These are phyloP conservation scores for Patagioenas fasciata DNA, from an alignment of 2,113 vertebrate genomes.

Conservation along the genomic window DNA sequence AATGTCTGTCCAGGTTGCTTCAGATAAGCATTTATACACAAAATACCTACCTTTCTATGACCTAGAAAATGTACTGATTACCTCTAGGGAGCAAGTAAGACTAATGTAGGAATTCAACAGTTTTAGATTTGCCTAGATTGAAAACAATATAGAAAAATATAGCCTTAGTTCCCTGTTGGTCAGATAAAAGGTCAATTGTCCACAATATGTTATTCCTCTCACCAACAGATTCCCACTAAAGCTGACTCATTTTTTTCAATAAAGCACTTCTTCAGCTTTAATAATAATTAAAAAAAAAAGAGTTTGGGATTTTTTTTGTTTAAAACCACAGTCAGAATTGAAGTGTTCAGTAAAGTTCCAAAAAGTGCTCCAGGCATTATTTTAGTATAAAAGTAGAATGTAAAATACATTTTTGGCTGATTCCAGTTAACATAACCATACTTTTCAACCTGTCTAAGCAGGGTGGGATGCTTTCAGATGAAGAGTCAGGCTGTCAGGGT, in stretches of 20 bases:
- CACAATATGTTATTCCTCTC: not conserved
- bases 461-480: not conserved
- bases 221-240: not conserved
- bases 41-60: not conserved
- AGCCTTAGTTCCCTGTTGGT: not conserved
- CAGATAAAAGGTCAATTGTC: not conserved
- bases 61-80: not conserved
- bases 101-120: not conserved
- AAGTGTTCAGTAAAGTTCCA: not conserved
- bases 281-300: not conserved
- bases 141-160: not conserved
- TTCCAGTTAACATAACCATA: not conserved
- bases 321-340: not conserved
- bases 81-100: not conserved
- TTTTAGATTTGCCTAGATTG: not conserved
- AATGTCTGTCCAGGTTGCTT: not conserved
- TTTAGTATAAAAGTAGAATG: not conserved
- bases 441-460: not conserved
- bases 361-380: not conserved
- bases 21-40: not conserved
- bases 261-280: not conserved
- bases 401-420: not conserved
- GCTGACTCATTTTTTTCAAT: not conserved
- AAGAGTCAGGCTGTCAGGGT: not conserved
- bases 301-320: not conserved